phyloP scores from a whole-genome alignment of 2,888 invertebrate species.

The Candidula unifasciata region DNA sequence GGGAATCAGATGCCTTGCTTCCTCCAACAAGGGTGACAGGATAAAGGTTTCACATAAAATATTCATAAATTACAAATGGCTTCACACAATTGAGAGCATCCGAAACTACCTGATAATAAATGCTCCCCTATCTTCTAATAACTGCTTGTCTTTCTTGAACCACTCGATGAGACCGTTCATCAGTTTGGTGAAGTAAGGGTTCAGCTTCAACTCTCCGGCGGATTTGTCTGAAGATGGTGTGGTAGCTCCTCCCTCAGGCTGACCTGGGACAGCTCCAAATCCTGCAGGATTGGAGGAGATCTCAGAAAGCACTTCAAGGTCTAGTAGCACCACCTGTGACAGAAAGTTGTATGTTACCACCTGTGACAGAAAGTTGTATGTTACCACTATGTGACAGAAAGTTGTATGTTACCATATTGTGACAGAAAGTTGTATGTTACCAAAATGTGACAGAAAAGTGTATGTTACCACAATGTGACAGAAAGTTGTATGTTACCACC shows the following conservation, averaged over 20 bases:
- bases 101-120: constrained; percentile 93
- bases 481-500: too few species aligned
- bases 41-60: too few species aligned
- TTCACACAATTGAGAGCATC: not conserved
- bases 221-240: constrained; percentile 29
- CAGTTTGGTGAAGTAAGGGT: constrained; percentile 88
- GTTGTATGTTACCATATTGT: too few species aligned
- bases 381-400: too few species aligned
- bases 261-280: constrained; percentile 13
- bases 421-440: constrained; percentile 80
- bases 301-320: constrained; percentile 91
- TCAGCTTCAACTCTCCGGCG: constrained; percentile 58
- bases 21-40: too few species aligned
- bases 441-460: constrained; percentile 80
- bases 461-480: too few species aligned
- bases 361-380: constrained; percentile 58
- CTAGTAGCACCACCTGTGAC: constrained; percentile 88
- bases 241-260: not conserved
- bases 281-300: constrained; percentile 79
- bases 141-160: constrained; percentile 89
- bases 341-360: constrained; percentile 84
- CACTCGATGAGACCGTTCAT: constrained; percentile 89
- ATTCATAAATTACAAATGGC: too few species aligned
- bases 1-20: too few species aligned
- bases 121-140: constrained; percentile 93